Conservation (phyloP, 1,140 invertebrate genomes). For the Andricus grossulariae region DNA sequence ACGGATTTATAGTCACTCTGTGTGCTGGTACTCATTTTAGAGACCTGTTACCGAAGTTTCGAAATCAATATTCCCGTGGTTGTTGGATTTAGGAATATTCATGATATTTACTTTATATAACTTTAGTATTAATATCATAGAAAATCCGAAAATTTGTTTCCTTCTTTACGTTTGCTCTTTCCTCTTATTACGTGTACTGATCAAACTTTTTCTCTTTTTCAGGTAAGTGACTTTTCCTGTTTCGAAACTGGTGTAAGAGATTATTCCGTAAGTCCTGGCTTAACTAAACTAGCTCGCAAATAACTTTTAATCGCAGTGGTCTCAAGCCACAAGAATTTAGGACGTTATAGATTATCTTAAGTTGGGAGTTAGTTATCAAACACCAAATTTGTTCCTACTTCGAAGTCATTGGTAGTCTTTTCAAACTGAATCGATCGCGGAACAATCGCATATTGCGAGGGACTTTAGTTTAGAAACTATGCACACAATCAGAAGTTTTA, state of each 20-base stretch:
- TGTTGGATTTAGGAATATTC: not conserved
- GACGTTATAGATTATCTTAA: not conserved
- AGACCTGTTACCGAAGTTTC: no score
- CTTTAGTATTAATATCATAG: no score
- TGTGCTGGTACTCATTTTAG: no score
- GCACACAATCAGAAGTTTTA: no score
- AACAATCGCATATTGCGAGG: no score
- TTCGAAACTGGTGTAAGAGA: not conserved
- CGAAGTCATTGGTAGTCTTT: no score
- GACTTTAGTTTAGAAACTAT: not conserved
- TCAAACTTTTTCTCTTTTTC: conserved; percentile 50
- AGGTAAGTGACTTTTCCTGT: conserved; percentile 44
- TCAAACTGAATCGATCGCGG: no score
- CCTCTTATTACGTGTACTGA: not conserved
- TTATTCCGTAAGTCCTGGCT: conserved; percentile 3
- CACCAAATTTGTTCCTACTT: not conserved
- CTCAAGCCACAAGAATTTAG: not conserved
- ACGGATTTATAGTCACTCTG: not conserved
- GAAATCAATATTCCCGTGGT: no score
- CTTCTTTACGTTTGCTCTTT: no score
- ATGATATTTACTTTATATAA: no score
- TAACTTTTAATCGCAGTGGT: not conserved
- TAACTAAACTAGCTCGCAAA: not conserved
- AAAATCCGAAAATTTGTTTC: no score
- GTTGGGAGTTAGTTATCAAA: not conserved